Base-by-base conservation (phyloP, 1,140 invertebrate species). In the Drosophila kurseongensis region DNA sequence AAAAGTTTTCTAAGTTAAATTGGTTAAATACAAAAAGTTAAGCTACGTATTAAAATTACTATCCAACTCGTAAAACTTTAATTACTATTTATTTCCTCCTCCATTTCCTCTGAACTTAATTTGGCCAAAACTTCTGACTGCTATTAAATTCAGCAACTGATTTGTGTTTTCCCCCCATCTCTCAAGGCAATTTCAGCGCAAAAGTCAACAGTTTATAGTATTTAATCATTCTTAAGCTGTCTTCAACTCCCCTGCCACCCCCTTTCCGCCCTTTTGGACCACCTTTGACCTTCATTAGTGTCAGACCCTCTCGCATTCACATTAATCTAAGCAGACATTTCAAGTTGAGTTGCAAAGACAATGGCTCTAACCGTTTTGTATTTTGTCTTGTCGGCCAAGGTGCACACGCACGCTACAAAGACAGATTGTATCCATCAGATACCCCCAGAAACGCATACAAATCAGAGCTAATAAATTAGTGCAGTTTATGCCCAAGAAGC, bases 231-330 rank as follows among this genome's bases (percentile, higher is more conserved):
- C 73, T 61, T 68, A 77, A 77, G 73, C 42, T 61, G 65, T 56
- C 47, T 27, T 27, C 44, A 18, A 9, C 40, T 18, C 48, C 38
- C 67, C 38, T n/a, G 12, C 45, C 12, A 2, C 29, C 36, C 41
- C 40, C 8, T 10, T 4, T 6, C 63, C 16, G 13, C 67, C 45
- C 67, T 45, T 52, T 36, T 9, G 48, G 23, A 29, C 48, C 48
- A 76, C 72, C 73, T 76, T 47, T 77, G 74, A 77, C 74, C 74
- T 77, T 77, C 74, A 77, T 77, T 77, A 77, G 74, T 77, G 74
- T 77, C 73, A 72, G 68, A 71, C 51, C 51, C 38, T 52, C 60
- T 75, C 45, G 60, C 32, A 57, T 51, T 75, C 51, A 52, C 71
- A 72, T 75, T 75, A 75, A 75, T 75, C 72, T 65, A 65, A 48